Evolutionary conservation across 2,113 vertebrate genomes (phyloP).

Genomic region (Corynorhinus townsendii): DNA sequence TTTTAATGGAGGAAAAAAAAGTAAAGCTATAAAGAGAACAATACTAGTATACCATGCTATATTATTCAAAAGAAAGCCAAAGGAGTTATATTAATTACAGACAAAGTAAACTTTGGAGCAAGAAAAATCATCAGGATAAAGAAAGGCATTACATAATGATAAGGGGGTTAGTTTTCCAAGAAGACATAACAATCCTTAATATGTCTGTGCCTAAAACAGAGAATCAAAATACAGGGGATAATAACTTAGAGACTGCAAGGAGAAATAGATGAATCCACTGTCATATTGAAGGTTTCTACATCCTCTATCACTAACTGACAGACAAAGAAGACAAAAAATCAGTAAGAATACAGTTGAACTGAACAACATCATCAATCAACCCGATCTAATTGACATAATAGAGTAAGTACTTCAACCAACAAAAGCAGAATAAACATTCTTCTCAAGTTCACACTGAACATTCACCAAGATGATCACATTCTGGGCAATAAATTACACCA

Average conservation of each 20-base stretch:
- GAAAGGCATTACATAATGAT: background rate
- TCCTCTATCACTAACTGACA: background rate
- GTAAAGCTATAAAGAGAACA: background rate
- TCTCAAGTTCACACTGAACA: background rate
- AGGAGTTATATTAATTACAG: background rate
- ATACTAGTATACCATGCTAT: background rate
- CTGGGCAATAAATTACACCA: background rate
- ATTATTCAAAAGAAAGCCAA: background rate
- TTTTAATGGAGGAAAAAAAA: background rate
- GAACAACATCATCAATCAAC: background rate
- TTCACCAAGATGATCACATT: background rate
- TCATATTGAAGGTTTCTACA: background rate
- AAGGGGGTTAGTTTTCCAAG: background rate
- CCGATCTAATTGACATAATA: background rate
- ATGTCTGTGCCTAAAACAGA: background rate
- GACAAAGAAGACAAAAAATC: background rate
- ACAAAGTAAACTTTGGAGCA: background rate
- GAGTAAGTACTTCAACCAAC: background rate
- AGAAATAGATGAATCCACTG: background rate
- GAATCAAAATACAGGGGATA: background rate
- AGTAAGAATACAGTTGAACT: background rate
- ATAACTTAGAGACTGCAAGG: background rate
- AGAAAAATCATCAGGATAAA: background rate
- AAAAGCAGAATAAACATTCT: constrained; percentile 1
- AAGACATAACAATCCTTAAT: background rate